phyloP scores from a whole-genome alignment of 2,113 vertebrate genomes.

The Stegastes partitus region DNA sequence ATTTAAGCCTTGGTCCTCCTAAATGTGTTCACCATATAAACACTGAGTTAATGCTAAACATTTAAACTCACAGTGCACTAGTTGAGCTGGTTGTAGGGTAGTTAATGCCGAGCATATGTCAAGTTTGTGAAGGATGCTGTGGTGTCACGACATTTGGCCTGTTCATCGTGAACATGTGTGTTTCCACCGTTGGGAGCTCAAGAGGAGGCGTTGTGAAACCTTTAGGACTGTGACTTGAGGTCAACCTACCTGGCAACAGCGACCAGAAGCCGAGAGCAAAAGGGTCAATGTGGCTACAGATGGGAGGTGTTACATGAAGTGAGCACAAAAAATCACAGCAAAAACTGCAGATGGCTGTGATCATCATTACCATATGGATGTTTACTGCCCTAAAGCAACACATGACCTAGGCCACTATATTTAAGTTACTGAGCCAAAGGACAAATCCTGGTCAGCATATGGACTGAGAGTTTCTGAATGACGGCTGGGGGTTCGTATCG shows the following conservation, averaged over 20 bases:
- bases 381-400: constrained; percentile 17
- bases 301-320: constrained; percentile 17
- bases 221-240: background rate
- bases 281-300: background rate
- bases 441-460: constrained; percentile 5
- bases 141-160: background rate
- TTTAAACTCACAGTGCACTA: too few species aligned
- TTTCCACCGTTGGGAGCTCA: background rate
- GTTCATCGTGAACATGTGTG: background rate
- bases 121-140: background rate
- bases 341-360: constrained; percentile 5
- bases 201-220: background rate
- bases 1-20: too few species aligned
- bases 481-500: background rate
- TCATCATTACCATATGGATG: constrained; percentile 21
- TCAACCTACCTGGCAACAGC: background rate
- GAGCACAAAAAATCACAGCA: constrained; percentile 8
- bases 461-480: constrained; percentile 1
- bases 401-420: constrained; percentile 8
- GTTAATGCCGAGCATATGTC: too few species aligned
- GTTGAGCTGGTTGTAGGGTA: too few species aligned
- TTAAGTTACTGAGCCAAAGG: constrained; percentile 7
- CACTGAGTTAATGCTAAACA: too few species aligned
- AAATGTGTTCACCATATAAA: too few species aligned
- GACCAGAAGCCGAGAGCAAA: background rate